Conservation (phyloP, 2,797 vertebrate species). For the Gymnothorax javanicus region DNA sequence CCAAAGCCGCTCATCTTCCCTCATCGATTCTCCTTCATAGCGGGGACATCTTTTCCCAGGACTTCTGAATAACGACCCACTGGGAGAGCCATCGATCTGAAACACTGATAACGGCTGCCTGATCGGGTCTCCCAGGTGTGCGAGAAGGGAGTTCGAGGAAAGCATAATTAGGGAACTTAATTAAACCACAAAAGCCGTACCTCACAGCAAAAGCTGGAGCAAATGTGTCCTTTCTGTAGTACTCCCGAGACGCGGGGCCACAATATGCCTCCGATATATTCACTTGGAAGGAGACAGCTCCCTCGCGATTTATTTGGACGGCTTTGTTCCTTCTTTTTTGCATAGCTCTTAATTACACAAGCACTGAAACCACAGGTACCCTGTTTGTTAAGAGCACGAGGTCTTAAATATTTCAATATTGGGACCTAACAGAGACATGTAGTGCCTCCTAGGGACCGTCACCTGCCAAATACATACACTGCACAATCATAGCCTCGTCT, state of each 20-base stretch:
- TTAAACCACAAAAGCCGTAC: background rate
- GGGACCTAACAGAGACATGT: too few relatives aligned
- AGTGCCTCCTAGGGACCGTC: too few relatives aligned
- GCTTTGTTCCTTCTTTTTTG: background rate
- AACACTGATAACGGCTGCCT: background rate
- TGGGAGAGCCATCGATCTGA: background rate
- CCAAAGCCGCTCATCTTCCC: background rate
- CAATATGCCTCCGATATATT: background rate
- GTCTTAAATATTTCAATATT: background rate
- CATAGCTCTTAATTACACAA: background rate
- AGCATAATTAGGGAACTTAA: slow-evolving; percentile 14
- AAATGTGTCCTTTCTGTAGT: background rate
- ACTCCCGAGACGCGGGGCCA: background rate
- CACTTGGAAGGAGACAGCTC: background rate
- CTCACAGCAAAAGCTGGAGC: background rate
- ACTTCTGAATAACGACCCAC: background rate
- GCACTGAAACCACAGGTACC: background rate
- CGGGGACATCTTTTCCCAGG: background rate
- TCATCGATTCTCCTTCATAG: background rate
- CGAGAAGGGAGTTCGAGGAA: background rate
- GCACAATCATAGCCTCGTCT: too few relatives aligned
- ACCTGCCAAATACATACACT: too few relatives aligned
- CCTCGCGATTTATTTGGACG: background rate
- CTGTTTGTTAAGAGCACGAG: background rate
- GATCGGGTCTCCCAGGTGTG: background rate